These are phyloP conservation scores for Sorex fumeus DNA, from an alignment of 2,113 vertebrate species.

Conservation along the genomic window DNA sequence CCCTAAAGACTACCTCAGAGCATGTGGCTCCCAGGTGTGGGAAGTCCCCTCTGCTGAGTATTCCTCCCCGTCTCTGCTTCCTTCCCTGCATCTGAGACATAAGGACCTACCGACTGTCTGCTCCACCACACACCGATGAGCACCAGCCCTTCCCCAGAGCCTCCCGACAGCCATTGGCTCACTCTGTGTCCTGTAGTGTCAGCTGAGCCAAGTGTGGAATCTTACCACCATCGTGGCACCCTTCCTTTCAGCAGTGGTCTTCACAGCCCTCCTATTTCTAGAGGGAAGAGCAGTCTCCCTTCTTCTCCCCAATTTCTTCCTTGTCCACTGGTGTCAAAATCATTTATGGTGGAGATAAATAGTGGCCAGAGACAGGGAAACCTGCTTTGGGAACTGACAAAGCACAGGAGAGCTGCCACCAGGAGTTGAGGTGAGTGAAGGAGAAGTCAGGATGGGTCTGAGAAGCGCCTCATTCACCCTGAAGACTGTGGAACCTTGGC, in stretches of 20 bases:
- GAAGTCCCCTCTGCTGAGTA: not conserved
- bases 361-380: not conserved
- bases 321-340: constrained; percentile 29
- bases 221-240: too few relatives aligned
- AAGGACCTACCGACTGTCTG: not conserved
- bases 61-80: not conserved
- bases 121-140: not conserved
- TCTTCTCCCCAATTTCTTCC: constrained; percentile 31
- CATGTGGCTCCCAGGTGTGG: rapidly evolving
- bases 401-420: not conserved
- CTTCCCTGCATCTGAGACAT: not conserved
- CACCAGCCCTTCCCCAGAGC: rapidly evolving
- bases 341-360: constrained; percentile 6
- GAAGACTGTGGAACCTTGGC: not conserved
- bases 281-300: not conserved
- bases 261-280: not conserved
- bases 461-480: not conserved
- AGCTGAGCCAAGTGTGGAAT: not conserved
- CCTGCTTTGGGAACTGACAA: not conserved
- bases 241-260: not conserved
- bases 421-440: not conserved
- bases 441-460: not conserved
- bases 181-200: rapidly evolving
- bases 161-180: not conserved
- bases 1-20: not conserved